These are phyloP conservation scores for Macrosteles quadrilineatus DNA, from an alignment of 1,140 invertebrate genomes.

Conservation along the genomic window DNA sequence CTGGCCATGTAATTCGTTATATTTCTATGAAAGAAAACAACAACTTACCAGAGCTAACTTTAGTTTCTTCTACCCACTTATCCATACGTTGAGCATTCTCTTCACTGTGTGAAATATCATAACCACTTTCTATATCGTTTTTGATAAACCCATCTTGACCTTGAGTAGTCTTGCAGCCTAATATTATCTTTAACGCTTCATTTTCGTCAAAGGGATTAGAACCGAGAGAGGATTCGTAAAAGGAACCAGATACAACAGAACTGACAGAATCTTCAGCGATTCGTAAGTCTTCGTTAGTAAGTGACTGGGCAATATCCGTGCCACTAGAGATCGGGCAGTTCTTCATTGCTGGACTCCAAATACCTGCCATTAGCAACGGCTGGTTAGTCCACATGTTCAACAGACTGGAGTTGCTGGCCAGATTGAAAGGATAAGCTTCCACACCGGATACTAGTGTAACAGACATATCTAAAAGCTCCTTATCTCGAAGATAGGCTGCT, in stretches of 20 bases:
- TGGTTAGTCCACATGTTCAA: conserved; percentile 87
- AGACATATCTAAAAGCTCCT: conserved; percentile 75
- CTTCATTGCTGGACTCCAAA: conserved; percentile 78
- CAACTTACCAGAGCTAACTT: too few relatives aligned
- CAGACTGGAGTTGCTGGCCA: conserved; percentile 85
- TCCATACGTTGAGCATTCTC: too few relatives aligned
- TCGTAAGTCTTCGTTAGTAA: conserved; percentile 52
- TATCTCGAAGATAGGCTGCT: conserved; percentile 76
- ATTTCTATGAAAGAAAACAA: too few relatives aligned
- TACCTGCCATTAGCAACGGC: conserved; percentile 79
- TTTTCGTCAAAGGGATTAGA: conserved; percentile 48
- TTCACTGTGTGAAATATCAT: too few relatives aligned
- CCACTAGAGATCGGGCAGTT: conserved; percentile 58
- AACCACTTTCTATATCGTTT: too few relatives aligned
- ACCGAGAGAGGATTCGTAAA: conserved; percentile 46
- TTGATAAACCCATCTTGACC: too few relatives aligned
- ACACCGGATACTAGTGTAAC: conserved; percentile 74
- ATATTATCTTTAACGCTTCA: conserved; percentile 44
- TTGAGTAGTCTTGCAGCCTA: conserved; percentile 4
- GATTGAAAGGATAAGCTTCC: conserved; percentile 73
- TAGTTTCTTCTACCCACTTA: too few relatives aligned
- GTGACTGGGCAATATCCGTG: conserved; percentile 68
- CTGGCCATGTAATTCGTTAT: too few relatives aligned
- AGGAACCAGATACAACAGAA: conserved; percentile 32
- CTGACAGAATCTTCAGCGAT: conserved; percentile 45